A percentile compares a stretch with the other conserved stretches of the same genome.
Conservation (phyloP, 2,888 invertebrate species). For the Polydrusus tereticollis region DNA sequence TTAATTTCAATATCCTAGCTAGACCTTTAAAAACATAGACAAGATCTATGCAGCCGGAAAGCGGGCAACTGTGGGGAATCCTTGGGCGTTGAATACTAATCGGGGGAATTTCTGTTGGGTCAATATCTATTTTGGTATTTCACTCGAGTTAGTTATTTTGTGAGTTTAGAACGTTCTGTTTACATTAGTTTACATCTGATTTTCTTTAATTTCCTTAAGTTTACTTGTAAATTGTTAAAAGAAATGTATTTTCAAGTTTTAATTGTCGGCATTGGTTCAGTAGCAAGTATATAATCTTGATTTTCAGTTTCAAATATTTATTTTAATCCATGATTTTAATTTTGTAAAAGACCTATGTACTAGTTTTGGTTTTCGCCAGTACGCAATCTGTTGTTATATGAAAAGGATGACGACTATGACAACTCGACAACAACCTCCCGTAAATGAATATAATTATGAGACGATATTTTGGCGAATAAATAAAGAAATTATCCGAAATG, state of each 20-base stretch:
- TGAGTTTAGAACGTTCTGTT: not conserved
- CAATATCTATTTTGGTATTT: conserved; percentile 11
- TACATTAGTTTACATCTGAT: not conserved
- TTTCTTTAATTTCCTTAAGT: not conserved
- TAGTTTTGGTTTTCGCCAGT: too few relatives aligned
- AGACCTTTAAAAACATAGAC: not conserved
- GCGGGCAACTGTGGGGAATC: not conserved
- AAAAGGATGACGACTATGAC: too few relatives aligned
- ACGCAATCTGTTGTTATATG: too few relatives aligned
- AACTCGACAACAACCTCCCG: too few relatives aligned
- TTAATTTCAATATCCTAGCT: not conserved
- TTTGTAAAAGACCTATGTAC: too few relatives aligned
- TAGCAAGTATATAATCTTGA: too few relatives aligned
- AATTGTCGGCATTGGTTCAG: not conserved
- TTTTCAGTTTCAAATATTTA: too few relatives aligned
- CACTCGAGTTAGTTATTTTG: not conserved
- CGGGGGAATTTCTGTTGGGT: conserved; percentile 9
- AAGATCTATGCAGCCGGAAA: not conserved
- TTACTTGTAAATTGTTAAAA: not conserved
- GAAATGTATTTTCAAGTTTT: not conserved
- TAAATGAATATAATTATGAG: too few relatives aligned
- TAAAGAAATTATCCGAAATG: not conserved
- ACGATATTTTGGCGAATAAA: too few relatives aligned
- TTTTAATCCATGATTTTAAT: too few relatives aligned
- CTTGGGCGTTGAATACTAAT: conserved; percentile 1